Conservation (phyloP, 2,113 vertebrate species). For the Elaphurus davidianus region DNA sequence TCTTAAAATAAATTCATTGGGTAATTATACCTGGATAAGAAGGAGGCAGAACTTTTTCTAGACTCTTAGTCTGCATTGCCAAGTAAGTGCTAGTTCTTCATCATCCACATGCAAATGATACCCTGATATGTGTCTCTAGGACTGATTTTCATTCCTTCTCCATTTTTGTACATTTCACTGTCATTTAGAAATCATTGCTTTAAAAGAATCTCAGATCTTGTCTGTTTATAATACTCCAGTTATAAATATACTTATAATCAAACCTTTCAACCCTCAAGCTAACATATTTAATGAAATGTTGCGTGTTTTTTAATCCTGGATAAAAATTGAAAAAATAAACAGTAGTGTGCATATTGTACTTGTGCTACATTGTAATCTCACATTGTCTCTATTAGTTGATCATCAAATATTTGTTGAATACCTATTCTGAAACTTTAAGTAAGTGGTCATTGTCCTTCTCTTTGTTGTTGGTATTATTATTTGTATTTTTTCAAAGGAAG, state of each 20-base stretch:
- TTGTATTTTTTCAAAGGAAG: not conserved
- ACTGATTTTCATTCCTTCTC: not conserved
- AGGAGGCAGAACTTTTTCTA: not conserved
- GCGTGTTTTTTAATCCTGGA: not conserved
- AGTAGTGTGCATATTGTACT: not conserved
- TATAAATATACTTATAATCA: not conserved
- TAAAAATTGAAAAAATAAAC: not conserved
- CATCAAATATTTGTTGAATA: not conserved
- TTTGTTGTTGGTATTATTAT: not conserved
- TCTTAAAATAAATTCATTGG: not conserved
- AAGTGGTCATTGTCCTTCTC: not conserved
- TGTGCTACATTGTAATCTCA: not conserved
- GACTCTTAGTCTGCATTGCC: not conserved
- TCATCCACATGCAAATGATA: not conserved
- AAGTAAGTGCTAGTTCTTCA: not conserved
- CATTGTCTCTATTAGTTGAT: not conserved
- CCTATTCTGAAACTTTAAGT: not conserved
- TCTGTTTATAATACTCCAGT: not conserved
- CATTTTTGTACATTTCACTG: not conserved
- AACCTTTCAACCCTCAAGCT: not conserved
- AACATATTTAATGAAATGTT: not conserved
- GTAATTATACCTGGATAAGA: not conserved
- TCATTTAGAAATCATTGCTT: not conserved
- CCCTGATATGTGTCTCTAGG: not conserved
- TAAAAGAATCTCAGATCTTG: not conserved